Conservation (phyloP, 2,113 vertebrate species). For the Colistium nudipinnis region DNA sequence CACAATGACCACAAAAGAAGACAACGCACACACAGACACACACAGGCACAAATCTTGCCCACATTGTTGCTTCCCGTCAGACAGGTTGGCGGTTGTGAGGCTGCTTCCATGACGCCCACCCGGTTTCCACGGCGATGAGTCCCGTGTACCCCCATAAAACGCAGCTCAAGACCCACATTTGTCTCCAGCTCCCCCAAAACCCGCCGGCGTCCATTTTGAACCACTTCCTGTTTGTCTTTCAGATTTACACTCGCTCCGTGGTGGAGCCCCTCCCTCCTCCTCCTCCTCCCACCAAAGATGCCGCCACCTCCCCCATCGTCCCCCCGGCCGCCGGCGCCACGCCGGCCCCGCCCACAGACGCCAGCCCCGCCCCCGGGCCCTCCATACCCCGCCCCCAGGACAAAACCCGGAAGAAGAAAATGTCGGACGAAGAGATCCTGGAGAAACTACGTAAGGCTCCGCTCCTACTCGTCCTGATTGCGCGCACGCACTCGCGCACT, state of each 20-base stretch:
- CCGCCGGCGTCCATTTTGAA: too few species aligned
- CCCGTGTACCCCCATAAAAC: conserved; percentile 10
- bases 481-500: too few species aligned
- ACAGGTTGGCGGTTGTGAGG: conserved; percentile 51
- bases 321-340: conserved; percentile 68
- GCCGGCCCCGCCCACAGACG: conserved; percentile 69
- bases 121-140: conserved; percentile 48
- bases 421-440: conserved; percentile 97
- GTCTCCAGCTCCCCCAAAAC: too few species aligned
- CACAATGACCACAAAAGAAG: too few species aligned
- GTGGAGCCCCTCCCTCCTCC: conserved; percentile 91
- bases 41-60: conserved; percentile 14
- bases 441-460: conserved; percentile 93
- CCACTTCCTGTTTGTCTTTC: conserved; percentile 10
- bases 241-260: conserved; percentile 97
- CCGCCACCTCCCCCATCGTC: conserved; percentile 88
- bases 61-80: conserved; percentile 41
- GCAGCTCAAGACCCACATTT: neutral
- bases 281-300: conserved; percentile 88
- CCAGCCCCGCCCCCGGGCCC: conserved; percentile 72
- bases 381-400: conserved; percentile 84
- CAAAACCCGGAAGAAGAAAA: conserved; percentile 97
- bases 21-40: too few species aligned
- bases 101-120: conserved; percentile 43
- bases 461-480: neutral